A percentile compares a stretch with the other conserved stretches of the same genome.
phyloP scores from a whole-genome alignment of 2,888 invertebrate genomes.

The Drosophila prostipennis region DNA sequence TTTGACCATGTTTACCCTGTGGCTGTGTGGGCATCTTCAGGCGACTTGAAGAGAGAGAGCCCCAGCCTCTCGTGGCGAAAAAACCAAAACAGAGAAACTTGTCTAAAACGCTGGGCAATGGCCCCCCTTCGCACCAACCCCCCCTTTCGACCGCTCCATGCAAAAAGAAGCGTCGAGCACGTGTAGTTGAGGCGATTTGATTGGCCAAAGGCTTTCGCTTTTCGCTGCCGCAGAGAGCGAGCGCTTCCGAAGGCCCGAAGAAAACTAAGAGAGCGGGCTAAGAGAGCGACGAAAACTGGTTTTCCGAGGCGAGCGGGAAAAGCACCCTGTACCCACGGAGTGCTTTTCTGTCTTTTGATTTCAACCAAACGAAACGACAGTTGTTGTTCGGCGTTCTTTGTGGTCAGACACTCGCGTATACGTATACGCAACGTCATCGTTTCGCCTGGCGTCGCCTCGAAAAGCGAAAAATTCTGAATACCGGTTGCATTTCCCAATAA shows the following conservation, averaged over 20 bases:
- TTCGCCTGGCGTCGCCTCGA: slow-evolving; percentile 31
- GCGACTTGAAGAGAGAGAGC: slow-evolving; percentile 19
- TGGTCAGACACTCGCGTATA: slow-evolving; percentile 53
- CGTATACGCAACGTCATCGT: slow-evolving; percentile 55
- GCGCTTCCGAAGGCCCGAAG: not conserved
- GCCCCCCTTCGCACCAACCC: not conserved
- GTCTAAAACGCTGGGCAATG: slow-evolving; percentile 9
- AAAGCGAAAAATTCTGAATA: slow-evolving; percentile 42
- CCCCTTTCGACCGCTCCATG: not conserved
- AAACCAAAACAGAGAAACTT: slow-evolving; percentile 75
- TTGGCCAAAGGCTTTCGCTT: slow-evolving; percentile 74
- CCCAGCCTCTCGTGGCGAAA: slow-evolving; percentile 23
- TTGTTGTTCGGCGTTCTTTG: slow-evolving; percentile 74
- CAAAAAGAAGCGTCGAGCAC: slow-evolving; percentile 54
- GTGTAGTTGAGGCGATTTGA: slow-evolving; percentile 61
- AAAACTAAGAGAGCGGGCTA: slow-evolving; percentile 21
- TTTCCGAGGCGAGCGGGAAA: not conserved
- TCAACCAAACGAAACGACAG: slow-evolving; percentile 44
- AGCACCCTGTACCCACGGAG: slow-evolving; percentile 48
- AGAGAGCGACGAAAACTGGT: slow-evolving; percentile 29
- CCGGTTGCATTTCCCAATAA: slow-evolving; percentile 25
- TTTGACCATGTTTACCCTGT: slow-evolving; percentile 36
- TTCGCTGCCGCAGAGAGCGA: slow-evolving; percentile 55
- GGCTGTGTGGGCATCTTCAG: slow-evolving; percentile 5
- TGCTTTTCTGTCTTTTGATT: slow-evolving; percentile 1